Percentiles rank a stretch among this genome's conserved stretches.
phyloP scores from a whole-genome alignment of 2,888 invertebrate species.

The Endotricha flammealis region DNA sequence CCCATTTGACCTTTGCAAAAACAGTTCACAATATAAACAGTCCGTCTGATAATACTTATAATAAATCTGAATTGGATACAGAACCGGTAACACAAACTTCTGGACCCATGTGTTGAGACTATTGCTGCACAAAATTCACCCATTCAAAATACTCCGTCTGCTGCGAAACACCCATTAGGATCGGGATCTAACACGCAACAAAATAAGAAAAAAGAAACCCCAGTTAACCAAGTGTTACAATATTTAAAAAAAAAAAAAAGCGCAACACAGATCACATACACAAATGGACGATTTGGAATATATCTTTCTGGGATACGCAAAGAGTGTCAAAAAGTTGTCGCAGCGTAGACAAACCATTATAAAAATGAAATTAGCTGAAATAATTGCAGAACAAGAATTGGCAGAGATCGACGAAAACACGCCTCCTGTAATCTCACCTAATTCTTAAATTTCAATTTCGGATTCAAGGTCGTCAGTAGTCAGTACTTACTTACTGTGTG shows the following conservation, averaged over 20 bases:
- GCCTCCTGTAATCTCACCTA: no score
- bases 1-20: no score
- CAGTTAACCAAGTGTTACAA: conserved; percentile 15
- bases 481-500: no score
- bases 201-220: conserved; percentile 13
- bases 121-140: conserved; percentile 13
- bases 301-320: conserved; percentile 16
- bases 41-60: conserved; percentile 11
- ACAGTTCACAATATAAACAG: no score
- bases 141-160: conserved; percentile 12
- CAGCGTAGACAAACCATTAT: no score
- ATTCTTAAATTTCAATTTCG: no score
- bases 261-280: conserved; percentile 15
- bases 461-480: no score
- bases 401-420: no score
- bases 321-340: conserved; percentile 15
- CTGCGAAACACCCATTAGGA: background rate
- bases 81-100: conserved; percentile 13
- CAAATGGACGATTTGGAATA: conserved; percentile 17
- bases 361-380: no score
- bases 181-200: conserved; percentile 12
- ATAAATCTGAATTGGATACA: conserved; percentile 9
- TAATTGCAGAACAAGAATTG: conserved; percentile 12
- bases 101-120: conserved; percentile 12
- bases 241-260: conserved; percentile 15